A percentile compares a stretch with the other conserved stretches of the same genome.
phyloP scores from a whole-genome alignment of 1,140 invertebrate species.

The Hydropsyche tenuis region DNA sequence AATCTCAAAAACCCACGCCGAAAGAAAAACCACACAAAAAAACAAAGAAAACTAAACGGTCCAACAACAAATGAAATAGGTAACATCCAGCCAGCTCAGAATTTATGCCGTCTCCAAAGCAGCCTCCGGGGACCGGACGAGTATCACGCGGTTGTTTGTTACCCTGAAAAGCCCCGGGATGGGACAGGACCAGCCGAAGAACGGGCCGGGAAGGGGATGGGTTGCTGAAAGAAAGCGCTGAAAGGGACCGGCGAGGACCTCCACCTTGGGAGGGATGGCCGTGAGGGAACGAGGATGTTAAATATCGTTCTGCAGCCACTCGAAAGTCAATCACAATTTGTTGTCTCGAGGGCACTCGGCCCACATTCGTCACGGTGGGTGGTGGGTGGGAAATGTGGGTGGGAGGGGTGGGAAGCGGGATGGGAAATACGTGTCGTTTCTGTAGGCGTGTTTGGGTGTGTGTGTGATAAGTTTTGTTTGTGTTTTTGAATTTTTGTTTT shows the following conservation, averaged over 20 bases:
- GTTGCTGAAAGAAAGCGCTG: background rate
- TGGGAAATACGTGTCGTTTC: too few relatives aligned
- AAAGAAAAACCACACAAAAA: background rate
- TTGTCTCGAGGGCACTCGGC: conserved; percentile 34
- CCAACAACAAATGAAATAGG: conserved; percentile 35
- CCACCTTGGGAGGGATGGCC: background rate
- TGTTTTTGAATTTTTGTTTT: too few relatives aligned
- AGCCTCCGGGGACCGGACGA: conserved; percentile 9
- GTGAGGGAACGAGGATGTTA: conserved; percentile 33
- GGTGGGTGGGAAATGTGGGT: too few relatives aligned
- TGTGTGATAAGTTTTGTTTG: too few relatives aligned
- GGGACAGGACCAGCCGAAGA: background rate
- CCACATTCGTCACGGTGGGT: conserved; percentile 25
- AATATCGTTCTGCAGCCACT: conserved; percentile 40
- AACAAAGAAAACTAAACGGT: conserved; percentile 26
- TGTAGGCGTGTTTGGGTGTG: too few relatives aligned
- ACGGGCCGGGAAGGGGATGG: background rate
- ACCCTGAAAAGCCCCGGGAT: background rate
- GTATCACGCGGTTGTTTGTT: conserved; percentile 25
- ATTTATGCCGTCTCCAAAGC: conserved; percentile 35
- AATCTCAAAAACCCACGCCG: too few relatives aligned
- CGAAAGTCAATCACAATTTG: conserved; percentile 41
- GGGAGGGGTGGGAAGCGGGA: too few relatives aligned
- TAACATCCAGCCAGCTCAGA: conserved; percentile 18
- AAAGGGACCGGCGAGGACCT: background rate